A percentile compares a stretch with the other conserved stretches of the same genome.
phyloP scores from a whole-genome alignment of 2,888 invertebrate species.

The Ennomos fuscantarius region DNA sequence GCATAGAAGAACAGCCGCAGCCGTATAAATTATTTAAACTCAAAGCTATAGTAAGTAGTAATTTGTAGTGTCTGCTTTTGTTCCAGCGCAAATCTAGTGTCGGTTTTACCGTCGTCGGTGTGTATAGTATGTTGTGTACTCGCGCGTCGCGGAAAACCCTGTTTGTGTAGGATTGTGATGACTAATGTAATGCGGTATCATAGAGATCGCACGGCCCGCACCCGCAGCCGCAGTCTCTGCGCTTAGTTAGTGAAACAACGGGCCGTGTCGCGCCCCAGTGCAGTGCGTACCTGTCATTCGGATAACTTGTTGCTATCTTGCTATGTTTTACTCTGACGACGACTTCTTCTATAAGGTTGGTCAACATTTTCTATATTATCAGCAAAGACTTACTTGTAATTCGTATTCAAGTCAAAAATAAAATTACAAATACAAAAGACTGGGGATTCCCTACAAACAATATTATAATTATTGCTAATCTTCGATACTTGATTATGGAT shows the following conservation, averaged over 20 bases:
- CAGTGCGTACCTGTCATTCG: slow-evolving; percentile 8
- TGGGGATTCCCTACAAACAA: too few relatives aligned
- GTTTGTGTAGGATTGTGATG: slow-evolving; percentile 28
- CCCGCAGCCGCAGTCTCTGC: background rate
- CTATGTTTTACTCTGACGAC: slow-evolving; percentile 40
- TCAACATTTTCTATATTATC: slow-evolving; percentile 17
- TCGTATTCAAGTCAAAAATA: too few relatives aligned
- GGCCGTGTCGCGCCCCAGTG: slow-evolving; percentile 7
- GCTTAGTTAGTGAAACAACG: background rate
- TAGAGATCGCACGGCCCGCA: slow-evolving; percentile 8
- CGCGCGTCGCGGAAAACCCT: slow-evolving; percentile 28
- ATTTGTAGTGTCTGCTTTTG: too few relatives aligned
- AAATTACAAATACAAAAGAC: too few relatives aligned
- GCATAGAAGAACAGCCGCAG: too few relatives aligned
- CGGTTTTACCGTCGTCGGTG: too few relatives aligned
- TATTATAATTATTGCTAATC: too few relatives aligned
- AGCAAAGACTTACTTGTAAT: background rate
- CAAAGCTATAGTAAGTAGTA: too few relatives aligned
- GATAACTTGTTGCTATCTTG: slow-evolving; percentile 40
- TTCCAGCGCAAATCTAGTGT: too few relatives aligned
- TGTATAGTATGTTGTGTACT: too few relatives aligned
- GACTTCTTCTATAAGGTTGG: slow-evolving; percentile 47
- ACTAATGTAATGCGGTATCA: slow-evolving; percentile 23
- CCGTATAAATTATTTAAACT: too few relatives aligned
- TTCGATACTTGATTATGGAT: too few relatives aligned